phyloP scores from a whole-genome alignment of 1,140 invertebrate genomes.

The Drosophila malerkotliana region DNA sequence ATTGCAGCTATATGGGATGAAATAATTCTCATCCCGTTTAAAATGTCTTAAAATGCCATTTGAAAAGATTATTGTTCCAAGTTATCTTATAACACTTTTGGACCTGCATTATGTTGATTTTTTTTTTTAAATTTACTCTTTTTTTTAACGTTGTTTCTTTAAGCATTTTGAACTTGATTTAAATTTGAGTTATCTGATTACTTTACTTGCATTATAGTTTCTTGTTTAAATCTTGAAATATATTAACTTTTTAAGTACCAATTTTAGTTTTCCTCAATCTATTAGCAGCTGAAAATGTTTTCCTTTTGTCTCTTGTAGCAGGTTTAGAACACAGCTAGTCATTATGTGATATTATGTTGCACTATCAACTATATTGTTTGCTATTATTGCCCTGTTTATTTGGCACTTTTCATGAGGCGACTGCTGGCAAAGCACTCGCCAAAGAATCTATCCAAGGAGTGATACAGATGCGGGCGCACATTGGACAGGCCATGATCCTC shows the following conservation, averaged over 20 bases:
- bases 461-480: constrained; percentile 94
- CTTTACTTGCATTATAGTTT: constrained; percentile 22
- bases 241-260: constrained; percentile 68
- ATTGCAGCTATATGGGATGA: constrained; percentile 31
- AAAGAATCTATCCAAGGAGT: constrained; percentile 95
- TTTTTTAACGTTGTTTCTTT: constrained; percentile 36
- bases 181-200: constrained; percentile 23
- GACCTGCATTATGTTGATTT: constrained; percentile 67
- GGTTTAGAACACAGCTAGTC: constrained; percentile 27
- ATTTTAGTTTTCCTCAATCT: constrained; percentile 41
- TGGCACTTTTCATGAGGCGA: constrained; percentile 73
- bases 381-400: constrained; percentile 37
- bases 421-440: constrained; percentile 87
- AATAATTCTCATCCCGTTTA: constrained; percentile 13
- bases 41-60: constrained; percentile 75
- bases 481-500: constrained; percentile 93
- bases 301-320: constrained; percentile 4
- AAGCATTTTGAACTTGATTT: constrained; percentile 42
- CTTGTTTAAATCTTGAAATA: constrained; percentile 47
- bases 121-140: constrained; percentile 1
- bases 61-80: constrained; percentile 77
- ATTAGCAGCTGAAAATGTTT: constrained; percentile 34
- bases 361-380: constrained; percentile 1
- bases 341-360: constrained; percentile 30
- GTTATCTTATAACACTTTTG: constrained; percentile 78